Base-by-base conservation (phyloP, 1,140 invertebrate species). In the Akabosia matsudoensis region DNA sequence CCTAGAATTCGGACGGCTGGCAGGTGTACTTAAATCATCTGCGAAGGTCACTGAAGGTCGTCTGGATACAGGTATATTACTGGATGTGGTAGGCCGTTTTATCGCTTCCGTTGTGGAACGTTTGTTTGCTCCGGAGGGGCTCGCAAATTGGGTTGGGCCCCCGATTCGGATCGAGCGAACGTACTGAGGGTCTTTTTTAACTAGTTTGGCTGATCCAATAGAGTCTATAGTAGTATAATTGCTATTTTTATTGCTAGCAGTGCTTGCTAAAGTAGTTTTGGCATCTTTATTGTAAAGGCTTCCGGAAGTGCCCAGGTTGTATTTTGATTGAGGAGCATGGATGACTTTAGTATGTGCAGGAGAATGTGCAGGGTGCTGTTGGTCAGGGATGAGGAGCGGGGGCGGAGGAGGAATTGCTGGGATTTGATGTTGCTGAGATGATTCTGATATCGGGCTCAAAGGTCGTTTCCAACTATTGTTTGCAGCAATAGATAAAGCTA, bases 1-100 rank as follows among this genome's bases (percentile, higher is more conserved):
- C 22, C 80, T 54, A 0, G 73, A 70, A 1, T 24, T 28, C 14
- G n/a, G 30, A 0, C 64, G 26, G 18, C 22, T 37, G 22, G 67
- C 18, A 77, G 75, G 13, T 74, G 78, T 10, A 78, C 33, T 78
- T 2, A 81, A 75, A 30, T 74, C 71, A 67, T 81, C 80, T 30
- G 80, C 72, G 45, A 81, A 81, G 4, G 80, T 81, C 28, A 81
- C 80, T 0, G 80, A 81, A 18, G 79, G 80, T 56, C 79, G 78
- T 51, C 78, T 45, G 4, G 30, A 24, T 2, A 72, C 24, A 1
- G 30, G 16, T n/a, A 22, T 72, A 10, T 33, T 7, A 31, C 33
- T 22, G 31, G 67, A 30, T 1, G 61, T 3, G 14, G 22, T 51
- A 52, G n/a, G n/a, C n/a, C n/a, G n/a, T n/a, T n/a, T n/a, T n/a